Conservation (phyloP, 2,797 vertebrate species). For the Lutjanus campechanus region DNA sequence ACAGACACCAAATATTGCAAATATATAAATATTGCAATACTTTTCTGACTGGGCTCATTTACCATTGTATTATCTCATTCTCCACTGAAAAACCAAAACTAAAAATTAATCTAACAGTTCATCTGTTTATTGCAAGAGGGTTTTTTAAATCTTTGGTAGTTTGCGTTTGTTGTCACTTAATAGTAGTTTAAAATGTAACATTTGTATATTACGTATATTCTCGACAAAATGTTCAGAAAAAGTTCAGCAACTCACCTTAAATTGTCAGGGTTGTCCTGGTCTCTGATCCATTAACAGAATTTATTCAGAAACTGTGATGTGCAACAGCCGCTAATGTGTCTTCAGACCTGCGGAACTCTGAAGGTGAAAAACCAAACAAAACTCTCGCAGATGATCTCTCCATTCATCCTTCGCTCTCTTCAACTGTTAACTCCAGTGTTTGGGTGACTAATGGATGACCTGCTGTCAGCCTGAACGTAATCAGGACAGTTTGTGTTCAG, state of each 20-base stretch:
- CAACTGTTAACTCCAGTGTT: slow-evolving; percentile 13
- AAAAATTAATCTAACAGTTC: neutral
- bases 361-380: slow-evolving; percentile 13
- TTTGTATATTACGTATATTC: neutral
- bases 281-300: neutral
- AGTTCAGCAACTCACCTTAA: no score
- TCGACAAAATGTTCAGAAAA: neutral
- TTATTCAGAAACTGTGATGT: neutral
- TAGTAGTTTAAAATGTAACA: neutral
- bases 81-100: neutral
- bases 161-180: neutral
- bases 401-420: neutral
- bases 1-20: no score
- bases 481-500: slow-evolving; percentile 10
- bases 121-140: neutral
- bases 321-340: neutral
- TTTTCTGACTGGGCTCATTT: no score
- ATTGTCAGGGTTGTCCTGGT: neutral
- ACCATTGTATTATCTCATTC: no score
- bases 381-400: slow-evolving; percentile 3
- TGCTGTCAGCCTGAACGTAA: slow-evolving; percentile 7
- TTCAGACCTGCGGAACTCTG: neutral
- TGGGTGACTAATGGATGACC: slow-evolving; percentile 52
- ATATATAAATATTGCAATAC: no score
- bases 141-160: neutral